Conservation (phyloP, 2,113 vertebrate species). For the Nothocercus nigrocapillus region DNA sequence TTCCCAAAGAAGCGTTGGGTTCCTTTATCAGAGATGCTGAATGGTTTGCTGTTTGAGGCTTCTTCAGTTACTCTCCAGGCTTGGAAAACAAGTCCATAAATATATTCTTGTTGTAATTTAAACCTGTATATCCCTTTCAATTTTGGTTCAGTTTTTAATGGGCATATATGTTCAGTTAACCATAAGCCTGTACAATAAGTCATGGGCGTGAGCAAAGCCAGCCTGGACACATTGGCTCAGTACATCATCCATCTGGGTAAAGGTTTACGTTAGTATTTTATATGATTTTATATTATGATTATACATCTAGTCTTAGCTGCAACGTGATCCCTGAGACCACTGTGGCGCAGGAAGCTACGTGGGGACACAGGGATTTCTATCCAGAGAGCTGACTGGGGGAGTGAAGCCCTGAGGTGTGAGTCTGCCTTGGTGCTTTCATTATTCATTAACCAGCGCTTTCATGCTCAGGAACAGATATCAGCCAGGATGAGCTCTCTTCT, state of each 20-base stretch:
- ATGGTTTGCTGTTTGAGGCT: neutral
- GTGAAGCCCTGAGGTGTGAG: neutral
- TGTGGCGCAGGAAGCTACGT: neutral
- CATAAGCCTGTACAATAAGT: neutral
- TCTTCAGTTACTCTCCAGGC: neutral
- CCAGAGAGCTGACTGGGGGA: neutral
- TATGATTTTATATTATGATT: rapidly evolving
- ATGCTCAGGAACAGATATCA: neutral
- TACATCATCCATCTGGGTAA: neutral
- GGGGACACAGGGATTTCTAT: neutral
- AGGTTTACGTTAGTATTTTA: neutral
- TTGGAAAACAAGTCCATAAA: conserved; percentile 30
- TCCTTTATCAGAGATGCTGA: neutral
- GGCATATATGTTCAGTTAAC: neutral
- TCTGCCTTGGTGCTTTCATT: conserved; percentile 28
- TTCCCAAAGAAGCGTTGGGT: neutral
- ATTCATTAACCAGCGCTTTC: neutral
- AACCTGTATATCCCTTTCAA: neutral
- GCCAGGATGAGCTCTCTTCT: conserved; percentile 16
- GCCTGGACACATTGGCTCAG: neutral
- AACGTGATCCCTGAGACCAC: rapidly evolving
- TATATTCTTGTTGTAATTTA: neutral
- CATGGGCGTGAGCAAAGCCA: neutral
- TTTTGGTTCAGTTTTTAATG: neutral
- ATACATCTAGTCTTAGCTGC: neutral